A percentile compares a stretch with the other conserved stretches of the same genome.
These are phyloP conservation scores for Hemiscyllium ocellatum DNA, from an alignment of 2,113 vertebrate species.

Conservation along the genomic window DNA sequence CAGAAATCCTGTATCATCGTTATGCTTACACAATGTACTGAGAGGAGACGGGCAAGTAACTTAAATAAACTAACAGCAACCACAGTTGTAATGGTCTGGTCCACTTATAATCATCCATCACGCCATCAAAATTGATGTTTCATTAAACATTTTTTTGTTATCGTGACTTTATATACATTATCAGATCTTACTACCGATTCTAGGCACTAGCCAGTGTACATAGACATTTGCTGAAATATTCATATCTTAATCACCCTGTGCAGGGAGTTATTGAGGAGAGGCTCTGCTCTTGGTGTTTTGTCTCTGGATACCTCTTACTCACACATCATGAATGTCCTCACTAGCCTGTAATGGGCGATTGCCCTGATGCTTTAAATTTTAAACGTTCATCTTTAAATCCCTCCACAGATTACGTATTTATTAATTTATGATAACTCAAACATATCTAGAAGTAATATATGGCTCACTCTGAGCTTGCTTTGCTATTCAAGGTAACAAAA, in stretches of 20 bases:
- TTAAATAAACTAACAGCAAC: not conserved
- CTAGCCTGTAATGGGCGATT: not conserved
- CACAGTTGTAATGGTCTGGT: too few species aligned
- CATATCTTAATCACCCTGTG: not conserved
- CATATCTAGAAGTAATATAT: not conserved
- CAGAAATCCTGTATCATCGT: conserved; percentile 82
- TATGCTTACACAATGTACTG: conserved; percentile 94
- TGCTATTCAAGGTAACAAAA: not conserved
- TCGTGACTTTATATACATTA: not conserved
- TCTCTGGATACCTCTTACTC: not conserved
- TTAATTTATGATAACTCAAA: not conserved
- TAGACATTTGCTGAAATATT: not conserved
- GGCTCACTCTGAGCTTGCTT: not conserved
- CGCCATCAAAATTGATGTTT: not conserved
- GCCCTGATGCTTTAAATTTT: not conserved
- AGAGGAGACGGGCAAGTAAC: conserved; percentile 68
- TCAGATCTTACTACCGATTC: not conserved
- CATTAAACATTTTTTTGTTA: not conserved
- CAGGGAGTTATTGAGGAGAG: not conserved
- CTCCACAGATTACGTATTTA: not conserved
- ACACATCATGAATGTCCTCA: not conserved
- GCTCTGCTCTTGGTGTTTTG: not conserved
- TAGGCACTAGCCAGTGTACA: not conserved
- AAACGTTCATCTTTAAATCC: not conserved
- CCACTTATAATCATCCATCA: too few species aligned